phyloP scores from a whole-genome alignment of 1,140 invertebrate species.

The Aporrectodea caliginosa region DNA sequence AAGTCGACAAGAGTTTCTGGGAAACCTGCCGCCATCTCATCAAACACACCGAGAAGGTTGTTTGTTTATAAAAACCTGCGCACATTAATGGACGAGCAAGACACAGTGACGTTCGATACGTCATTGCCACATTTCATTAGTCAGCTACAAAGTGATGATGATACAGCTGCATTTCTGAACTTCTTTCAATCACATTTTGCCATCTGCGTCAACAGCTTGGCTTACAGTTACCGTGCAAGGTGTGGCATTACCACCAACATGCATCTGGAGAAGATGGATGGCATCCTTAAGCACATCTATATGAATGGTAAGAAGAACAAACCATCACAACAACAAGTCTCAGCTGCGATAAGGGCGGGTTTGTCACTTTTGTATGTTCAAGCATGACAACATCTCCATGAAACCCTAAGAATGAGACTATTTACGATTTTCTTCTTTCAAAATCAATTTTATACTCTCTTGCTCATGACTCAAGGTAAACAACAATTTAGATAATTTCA shows the following conservation, averaged over 20 bases:
- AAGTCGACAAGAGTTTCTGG: neutral
- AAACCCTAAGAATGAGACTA: too few species aligned
- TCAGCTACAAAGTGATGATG: neutral
- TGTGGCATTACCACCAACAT: neutral
- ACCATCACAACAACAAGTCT: too few species aligned
- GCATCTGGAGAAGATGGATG: neutral
- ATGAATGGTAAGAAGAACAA: neutral
- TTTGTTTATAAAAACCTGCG: neutral
- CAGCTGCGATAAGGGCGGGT: too few species aligned
- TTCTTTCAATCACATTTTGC: neutral
- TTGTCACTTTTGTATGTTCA: too few species aligned
- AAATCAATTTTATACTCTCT: too few species aligned
- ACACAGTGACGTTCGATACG: neutral
- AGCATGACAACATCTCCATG: too few species aligned
- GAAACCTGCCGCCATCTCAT: neutral
- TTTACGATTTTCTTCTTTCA: too few species aligned
- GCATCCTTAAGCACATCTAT: neutral
- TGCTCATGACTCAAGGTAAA: too few species aligned
- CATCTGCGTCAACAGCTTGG: neutral
- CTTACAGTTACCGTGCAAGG: neutral
- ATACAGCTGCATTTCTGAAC: neutral
- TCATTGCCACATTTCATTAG: neutral
- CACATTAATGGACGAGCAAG: neutral
- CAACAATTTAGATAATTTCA: too few species aligned
- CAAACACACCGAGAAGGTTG: neutral